Conservation (phyloP, 2,888 invertebrate genomes). For the Zeuzera pyrina region DNA sequence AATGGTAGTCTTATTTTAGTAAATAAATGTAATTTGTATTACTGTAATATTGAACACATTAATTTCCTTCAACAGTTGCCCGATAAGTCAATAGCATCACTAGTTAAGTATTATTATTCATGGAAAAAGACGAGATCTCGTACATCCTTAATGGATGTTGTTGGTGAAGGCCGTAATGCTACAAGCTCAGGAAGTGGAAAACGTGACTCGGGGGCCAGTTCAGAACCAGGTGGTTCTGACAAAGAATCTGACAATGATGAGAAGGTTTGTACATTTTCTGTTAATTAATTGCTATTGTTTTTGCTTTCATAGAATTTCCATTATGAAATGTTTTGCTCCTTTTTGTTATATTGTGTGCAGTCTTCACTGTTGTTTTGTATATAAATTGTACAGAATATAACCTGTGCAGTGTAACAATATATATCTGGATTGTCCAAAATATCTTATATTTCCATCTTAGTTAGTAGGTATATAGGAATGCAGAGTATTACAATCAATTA, state of each 20-base stretch:
- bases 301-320: constrained; percentile 6
- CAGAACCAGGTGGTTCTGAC: constrained; percentile 85
- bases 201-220: constrained; percentile 82
- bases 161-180: constrained; percentile 84
- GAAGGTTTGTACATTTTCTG: constrained; percentile 84
- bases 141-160: constrained; percentile 92
- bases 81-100: constrained; percentile 95
- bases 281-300: neutral
- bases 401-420: constrained; percentile 16
- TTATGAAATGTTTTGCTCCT: constrained; percentile 21
- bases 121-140: constrained; percentile 97
- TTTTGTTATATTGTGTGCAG: constrained; percentile 20
- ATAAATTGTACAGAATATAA: neutral
- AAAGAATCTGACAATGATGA: constrained; percentile 92
- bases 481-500: constrained; percentile 40
- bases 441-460: constrained; percentile 22
- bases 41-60: neutral
- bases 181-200: constrained; percentile 76
- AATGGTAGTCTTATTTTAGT: constrained; percentile 79
- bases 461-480: constrained; percentile 43
- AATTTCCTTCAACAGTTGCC: constrained; percentile 78
- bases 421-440: constrained; percentile 68
- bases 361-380: constrained; percentile 9
- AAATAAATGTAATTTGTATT: neutral
- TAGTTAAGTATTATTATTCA: constrained; percentile 98